Evolutionary conservation across 2,113 vertebrate species (phyloP), one percentile per base, ranked within the genome.

Genomic region (Scophthalmus maximus): DNA sequence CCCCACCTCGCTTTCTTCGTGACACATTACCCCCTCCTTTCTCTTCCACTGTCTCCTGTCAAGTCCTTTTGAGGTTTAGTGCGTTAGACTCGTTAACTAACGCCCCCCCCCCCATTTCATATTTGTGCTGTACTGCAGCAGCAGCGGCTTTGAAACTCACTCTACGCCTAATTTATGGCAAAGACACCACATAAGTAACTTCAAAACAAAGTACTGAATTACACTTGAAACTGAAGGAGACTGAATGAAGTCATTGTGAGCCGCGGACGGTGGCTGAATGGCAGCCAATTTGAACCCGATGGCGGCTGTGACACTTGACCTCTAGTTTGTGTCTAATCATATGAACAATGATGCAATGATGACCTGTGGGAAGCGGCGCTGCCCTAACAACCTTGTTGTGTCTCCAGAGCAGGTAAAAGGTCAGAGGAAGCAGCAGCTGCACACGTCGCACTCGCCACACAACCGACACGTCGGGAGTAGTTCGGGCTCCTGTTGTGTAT

Each of bases 61-160:
- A 86, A 81, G 82, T 81, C 79, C 70, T 85, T 90, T 87, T 85
- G 86, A 87, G 82, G 68, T 76, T 83, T 17, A 66, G 30, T 68
- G 78, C 14, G 29, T 65, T 59, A 38, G 56, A 79, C 63, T 82
- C 46, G 27, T 76, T 89, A 90, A 81, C 52, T 59, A 87, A 80
- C 55, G 18, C 29, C 0, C 50, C 3, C 25, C 17, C n/a, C 15
- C 3, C n/a, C 44, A 76, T 66, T 63, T 52, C 29, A 56, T 77
- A 61, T 75, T 71, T 82, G 50, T 10, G 27, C 68, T 64, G 65
- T 49, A 46, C 53, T 47, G 26, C 68, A 40, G 72, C 61, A 47
- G 22, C n/a, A n/a, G 14, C 66, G 30, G 83, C 78, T 85, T 81
- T 70, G 46, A 65, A 74, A 76, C 34, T 6, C 17, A 75, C 72